Conservation (phyloP, 1,140 invertebrate species). For the Cepaea nemoralis region DNA sequence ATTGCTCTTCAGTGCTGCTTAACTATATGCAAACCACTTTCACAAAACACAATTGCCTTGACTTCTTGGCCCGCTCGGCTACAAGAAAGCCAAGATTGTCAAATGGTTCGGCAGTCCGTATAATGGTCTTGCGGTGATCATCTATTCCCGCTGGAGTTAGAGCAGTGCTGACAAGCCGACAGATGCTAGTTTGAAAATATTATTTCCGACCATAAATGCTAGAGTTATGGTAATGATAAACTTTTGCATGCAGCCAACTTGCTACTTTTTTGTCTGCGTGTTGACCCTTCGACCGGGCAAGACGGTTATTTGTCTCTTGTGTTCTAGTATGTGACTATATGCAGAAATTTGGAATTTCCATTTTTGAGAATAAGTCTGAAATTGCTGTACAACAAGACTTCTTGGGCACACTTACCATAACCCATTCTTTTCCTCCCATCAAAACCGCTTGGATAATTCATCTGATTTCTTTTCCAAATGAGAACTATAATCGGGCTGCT, state of each 20-base stretch:
- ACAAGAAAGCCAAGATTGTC: background rate
- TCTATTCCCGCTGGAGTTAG: background rate
- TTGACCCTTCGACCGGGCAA: background rate
- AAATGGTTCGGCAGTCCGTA: background rate
- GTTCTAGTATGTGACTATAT: background rate
- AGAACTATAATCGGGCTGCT: too few species aligned
- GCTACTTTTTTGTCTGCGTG: background rate
- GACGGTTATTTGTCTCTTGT: background rate
- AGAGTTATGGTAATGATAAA: constrained; percentile 16
- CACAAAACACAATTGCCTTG: constrained; percentile 33
- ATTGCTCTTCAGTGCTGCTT: constrained; percentile 32
- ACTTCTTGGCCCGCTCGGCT: constrained; percentile 23
- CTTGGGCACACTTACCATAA: too few species aligned
- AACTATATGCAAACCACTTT: constrained; percentile 34
- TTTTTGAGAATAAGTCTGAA: background rate
- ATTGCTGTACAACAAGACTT: too few species aligned
- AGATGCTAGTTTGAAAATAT: constrained; percentile 32
- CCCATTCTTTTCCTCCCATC: too few species aligned
- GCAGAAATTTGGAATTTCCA: background rate
- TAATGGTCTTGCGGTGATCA: background rate
- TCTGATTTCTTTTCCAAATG: too few species aligned
- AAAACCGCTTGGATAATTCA: too few species aligned
- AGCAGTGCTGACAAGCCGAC: background rate
- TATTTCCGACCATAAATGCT: constrained; percentile 15
- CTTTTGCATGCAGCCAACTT: background rate